Evolutionary conservation across 1,140 invertebrate species (phyloP).

Genomic region (Atopsyche davidsoni): DNA sequence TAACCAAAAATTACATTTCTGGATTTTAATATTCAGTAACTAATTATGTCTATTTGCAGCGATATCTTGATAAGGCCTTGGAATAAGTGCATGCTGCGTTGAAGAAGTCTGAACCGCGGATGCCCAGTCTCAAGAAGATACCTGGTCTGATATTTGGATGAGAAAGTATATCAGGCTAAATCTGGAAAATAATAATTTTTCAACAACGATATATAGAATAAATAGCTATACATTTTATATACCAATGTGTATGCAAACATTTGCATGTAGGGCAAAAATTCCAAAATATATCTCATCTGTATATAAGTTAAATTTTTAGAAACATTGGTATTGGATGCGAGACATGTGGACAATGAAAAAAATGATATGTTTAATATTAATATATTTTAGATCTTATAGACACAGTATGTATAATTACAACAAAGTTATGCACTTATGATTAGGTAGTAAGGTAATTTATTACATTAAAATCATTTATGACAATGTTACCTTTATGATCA

Average conservation of each 20-base stretch:
- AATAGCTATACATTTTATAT: background rate
- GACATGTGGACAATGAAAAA: background rate
- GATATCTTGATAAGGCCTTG: too few relatives aligned
- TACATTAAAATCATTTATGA: slow-evolving; percentile 6
- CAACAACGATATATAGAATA: too few relatives aligned
- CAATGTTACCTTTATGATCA: slow-evolving; percentile 12
- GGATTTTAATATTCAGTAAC: too few relatives aligned
- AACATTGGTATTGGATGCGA: background rate
- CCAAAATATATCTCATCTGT: background rate
- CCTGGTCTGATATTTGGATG: too few relatives aligned
- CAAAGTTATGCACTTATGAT: slow-evolving; percentile 7
- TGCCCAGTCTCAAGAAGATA: too few relatives aligned
- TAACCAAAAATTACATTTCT: too few relatives aligned
- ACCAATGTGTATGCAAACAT: background rate
- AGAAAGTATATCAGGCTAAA: too few relatives aligned
- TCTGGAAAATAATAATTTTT: too few relatives aligned
- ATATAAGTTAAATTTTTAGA: background rate
- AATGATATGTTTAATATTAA: slow-evolving; percentile 13
- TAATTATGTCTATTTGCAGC: too few relatives aligned
- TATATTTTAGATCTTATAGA: slow-evolving; percentile 19
- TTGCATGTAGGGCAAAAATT: background rate
- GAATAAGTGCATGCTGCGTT: too few relatives aligned
- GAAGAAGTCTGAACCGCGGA: too few relatives aligned
- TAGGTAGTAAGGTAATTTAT: slow-evolving; percentile 7
- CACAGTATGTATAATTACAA: slow-evolving; percentile 15